These are phyloP conservation scores for Echinops telfairi DNA, from an alignment of 2,113 vertebrate species.

Conservation along the genomic window DNA sequence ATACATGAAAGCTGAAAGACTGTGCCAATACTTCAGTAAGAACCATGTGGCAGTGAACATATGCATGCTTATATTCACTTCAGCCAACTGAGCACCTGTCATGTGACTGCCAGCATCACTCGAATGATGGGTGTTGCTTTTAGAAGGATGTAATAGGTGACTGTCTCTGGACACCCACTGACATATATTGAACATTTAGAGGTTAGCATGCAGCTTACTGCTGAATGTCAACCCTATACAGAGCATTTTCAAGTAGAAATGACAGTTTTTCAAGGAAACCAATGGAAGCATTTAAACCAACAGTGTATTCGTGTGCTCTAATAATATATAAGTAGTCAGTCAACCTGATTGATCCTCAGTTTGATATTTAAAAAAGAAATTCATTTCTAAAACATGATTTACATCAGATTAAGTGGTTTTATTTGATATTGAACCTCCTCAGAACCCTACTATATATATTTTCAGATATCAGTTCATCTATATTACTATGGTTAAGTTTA, in stretches of 20 bases:
- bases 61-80: background rate
- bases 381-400: conserved; percentile 66
- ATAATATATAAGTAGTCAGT: conserved; percentile 16
- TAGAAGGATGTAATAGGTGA: background rate
- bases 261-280: conserved; percentile 52
- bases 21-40: background rate
- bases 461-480: conserved; percentile 27
- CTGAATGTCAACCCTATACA: conserved; percentile 11
- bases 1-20: background rate
- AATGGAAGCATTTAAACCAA: conserved; percentile 42
- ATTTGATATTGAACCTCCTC: background rate
- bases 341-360: conserved; percentile 31
- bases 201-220: background rate
- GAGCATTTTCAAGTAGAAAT: conserved; percentile 64
- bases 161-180: background rate
- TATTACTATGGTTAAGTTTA: background rate
- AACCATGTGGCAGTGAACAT: background rate
- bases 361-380: conserved; percentile 62
- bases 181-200: background rate
- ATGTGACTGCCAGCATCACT: background rate
- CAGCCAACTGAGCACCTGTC: background rate
- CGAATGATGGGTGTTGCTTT: background rate
- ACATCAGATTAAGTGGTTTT: conserved; percentile 46
- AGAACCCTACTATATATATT: conserved; percentile 45
- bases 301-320: conserved; percentile 34